phyloP scores from a whole-genome alignment of 1,140 invertebrate genomes.

The Diprion similis region DNA sequence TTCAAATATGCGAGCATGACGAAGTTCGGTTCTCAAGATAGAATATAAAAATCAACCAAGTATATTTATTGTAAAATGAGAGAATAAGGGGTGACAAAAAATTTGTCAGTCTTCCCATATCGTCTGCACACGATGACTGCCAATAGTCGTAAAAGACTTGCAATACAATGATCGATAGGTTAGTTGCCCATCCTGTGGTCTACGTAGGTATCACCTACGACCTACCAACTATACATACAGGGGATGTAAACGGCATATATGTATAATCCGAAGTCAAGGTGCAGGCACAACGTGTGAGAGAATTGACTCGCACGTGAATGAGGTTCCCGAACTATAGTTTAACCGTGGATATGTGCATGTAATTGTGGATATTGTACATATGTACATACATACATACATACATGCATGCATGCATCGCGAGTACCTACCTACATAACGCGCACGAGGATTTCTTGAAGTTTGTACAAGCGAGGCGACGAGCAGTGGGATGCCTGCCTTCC shows the following conservation, averaged over 20 bases:
- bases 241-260: neutral
- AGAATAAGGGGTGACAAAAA: no score
- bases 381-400: no score
- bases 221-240: neutral
- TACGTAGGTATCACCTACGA: neutral
- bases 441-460: no score
- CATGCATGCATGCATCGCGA: no score
- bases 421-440: no score
- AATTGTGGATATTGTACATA: neutral
- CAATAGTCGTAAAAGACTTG: conserved; percentile 32
- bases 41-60: no score
- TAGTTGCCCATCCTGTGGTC: conserved; percentile 19
- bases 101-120: no score
- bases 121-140: conserved; percentile 16
- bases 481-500: no score
- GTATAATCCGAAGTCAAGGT: conserved; percentile 25
- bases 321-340: conserved; percentile 27
- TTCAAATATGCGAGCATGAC: no score
- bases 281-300: conserved; percentile 26
- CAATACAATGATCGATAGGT: conserved; percentile 30
- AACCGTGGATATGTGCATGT: neutral
- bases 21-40: no score
- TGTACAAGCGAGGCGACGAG: no score
- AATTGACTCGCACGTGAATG: conserved; percentile 38
- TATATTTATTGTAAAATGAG: no score